Evolutionary conservation across 2,113 vertebrate species (phyloP).

Genomic region (Otus sunia): DNA sequence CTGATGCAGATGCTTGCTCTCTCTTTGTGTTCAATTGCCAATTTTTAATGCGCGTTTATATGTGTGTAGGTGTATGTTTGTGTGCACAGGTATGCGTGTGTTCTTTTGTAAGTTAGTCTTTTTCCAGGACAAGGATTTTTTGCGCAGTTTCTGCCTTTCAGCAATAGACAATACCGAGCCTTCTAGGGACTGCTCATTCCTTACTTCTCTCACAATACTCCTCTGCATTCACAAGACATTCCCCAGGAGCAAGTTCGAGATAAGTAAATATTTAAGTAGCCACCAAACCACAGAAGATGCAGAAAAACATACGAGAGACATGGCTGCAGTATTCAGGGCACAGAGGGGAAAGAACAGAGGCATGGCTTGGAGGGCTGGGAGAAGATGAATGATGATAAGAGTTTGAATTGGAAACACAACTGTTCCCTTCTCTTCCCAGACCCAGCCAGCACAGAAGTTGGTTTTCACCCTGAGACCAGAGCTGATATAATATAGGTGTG

Average conservation of each 20-base stretch:
- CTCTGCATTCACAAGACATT: constrained; percentile 16
- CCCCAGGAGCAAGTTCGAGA: constrained; percentile 7
- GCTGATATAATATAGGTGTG: neutral
- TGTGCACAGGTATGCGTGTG: neutral
- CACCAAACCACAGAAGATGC: neutral
- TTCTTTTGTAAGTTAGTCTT: neutral
- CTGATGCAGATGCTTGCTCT: neutral
- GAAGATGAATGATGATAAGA: neutral
- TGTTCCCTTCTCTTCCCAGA: neutral
- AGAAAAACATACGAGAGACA: neutral
- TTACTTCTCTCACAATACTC: neutral
- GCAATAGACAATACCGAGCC: neutral
- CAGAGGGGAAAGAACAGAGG: neutral
- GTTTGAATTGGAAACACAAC: constrained; percentile 1
- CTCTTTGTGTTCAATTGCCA: neutral
- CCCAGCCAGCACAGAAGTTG: neutral
- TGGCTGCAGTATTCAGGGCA: neutral
- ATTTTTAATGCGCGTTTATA: neutral
- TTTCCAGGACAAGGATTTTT: neutral
- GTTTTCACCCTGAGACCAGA: neutral
- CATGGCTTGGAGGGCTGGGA: neutral
- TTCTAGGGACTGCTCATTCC: neutral
- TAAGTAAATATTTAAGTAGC: constrained; percentile 54
- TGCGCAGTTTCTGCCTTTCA: neutral
- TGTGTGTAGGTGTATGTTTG: neutral